A percentile compares a stretch with the other conserved stretches of the same genome.
phyloP scores from a whole-genome alignment of 1,140 invertebrate species.

The Caerostris darwini region DNA sequence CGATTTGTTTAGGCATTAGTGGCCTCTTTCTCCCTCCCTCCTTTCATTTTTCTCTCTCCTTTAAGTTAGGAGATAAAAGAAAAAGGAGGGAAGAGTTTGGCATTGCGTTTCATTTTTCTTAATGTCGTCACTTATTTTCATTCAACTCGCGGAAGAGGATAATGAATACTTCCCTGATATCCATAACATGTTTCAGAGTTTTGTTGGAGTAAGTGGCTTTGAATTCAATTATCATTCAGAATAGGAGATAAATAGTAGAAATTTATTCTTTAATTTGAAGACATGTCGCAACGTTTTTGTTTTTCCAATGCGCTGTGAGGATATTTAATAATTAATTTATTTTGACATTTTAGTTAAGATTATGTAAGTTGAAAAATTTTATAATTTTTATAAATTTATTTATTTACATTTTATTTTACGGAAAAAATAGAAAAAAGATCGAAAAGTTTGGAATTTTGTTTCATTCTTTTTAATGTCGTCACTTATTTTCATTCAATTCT shows the following conservation, averaged over 20 bases:
- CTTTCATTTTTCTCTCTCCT: background rate
- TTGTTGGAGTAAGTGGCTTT: background rate
- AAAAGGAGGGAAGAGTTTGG: slow-evolving; percentile 11
- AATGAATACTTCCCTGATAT: slow-evolving; percentile 14
- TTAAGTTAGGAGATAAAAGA: background rate
- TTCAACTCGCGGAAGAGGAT: background rate
- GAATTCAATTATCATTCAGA: background rate
- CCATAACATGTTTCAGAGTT: background rate
- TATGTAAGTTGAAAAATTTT: no score
- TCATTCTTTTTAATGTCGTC: slow-evolving; percentile 18
- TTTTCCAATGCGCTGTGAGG: no score
- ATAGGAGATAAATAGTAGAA: background rate
- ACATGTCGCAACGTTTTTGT: no score
- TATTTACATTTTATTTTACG: background rate
- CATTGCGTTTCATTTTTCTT: slow-evolving; percentile 39
- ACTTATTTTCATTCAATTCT: slow-evolving; percentile 25
- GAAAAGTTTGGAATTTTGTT: slow-evolving; percentile 37
- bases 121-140: slow-evolving; percentile 30
- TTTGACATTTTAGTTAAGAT: no score
- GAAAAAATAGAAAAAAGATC: background rate
- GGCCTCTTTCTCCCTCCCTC: background rate
- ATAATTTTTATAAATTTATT: no score
- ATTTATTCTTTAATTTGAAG: no score
- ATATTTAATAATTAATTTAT: no score
- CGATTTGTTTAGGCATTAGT: slow-evolving; percentile 63